Base-by-base conservation (phyloP, 2,888 invertebrate genomes). In the Carabus problematicus region DNA sequence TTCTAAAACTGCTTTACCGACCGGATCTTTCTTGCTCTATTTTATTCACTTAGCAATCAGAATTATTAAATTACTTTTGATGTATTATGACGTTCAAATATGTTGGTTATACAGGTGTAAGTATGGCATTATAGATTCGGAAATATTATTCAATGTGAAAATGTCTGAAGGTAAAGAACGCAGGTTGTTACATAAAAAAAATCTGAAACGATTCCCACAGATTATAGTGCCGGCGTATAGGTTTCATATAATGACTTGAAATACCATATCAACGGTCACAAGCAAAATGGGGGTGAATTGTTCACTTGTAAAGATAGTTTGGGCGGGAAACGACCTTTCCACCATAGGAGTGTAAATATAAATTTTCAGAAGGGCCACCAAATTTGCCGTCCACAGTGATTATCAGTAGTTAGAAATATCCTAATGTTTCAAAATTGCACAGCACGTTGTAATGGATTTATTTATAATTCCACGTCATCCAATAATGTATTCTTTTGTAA, bases 241-340 rank as follows among this genome's bases (percentile, higher is more conserved):
- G 40, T 39, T 19, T 47, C 61, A 45, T 39, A 61, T 61, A 61
- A 61, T 49, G 61, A 61, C 61, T 61, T 47, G 61, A 42, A 61
- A 61, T 45, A 61, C 61, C 61, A 61, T 61, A 61, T 61, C 61
- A 61, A 61, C 61, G 61, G 39, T 12, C 49, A 16, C 9, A 42
- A 47, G 19, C 47, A 61, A 61, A 61, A 61, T 47, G 49, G 49
- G 61, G 61, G 61, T 47, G 61, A 49, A 61, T 49, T 61, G 61
- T 61, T 49, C 61, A 61, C 61, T 61, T 61, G 61, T 45, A 49
- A 47, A 61, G 61, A 47, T 61, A 61, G 14, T 6, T n/a, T 49
- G 61, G 60, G 61, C 61, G 47, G 49, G 49, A 47, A 61, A 29
- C n/a, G 41, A 9, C 19, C 43, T 8, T 18, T 45, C 60, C 29